phyloP scores from a whole-genome alignment of 2,113 vertebrate species.

The Neomonachus schauinslandi region DNA sequence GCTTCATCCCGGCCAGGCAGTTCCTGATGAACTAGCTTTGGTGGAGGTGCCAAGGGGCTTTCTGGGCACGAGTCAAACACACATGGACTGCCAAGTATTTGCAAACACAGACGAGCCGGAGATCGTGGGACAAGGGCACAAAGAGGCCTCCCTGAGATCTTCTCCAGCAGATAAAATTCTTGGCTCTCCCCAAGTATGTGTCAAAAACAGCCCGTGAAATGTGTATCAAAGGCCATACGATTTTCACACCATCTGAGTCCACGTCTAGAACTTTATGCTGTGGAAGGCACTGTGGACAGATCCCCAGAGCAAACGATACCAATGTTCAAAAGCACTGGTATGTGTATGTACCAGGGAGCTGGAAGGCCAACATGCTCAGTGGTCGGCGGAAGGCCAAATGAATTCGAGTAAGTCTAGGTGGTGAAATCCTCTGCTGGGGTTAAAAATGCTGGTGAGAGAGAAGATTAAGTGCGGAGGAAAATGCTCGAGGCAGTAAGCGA shows the following conservation, averaged over 20 bases:
- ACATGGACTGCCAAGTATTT: not conserved
- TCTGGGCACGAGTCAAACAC: conserved; percentile 2
- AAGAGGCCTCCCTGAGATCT: not conserved
- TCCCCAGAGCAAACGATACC: fast-evolving
- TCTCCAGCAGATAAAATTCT: not conserved
- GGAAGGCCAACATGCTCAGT: fast-evolving
- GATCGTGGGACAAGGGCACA: not conserved
- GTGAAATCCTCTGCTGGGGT: not conserved
- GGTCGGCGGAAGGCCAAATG: not conserved
- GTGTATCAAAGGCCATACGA: not conserved
- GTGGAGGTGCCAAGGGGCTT: not conserved
- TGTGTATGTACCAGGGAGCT: too few relatives aligned
- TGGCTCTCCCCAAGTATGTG: not conserved
- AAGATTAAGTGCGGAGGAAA: not conserved
- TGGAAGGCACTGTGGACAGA: not conserved
- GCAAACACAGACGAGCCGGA: not conserved
- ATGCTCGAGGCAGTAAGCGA: not conserved
- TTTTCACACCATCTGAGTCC: not conserved
- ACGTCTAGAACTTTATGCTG: not conserved
- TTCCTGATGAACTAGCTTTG: not conserved
- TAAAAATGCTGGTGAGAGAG: not conserved
- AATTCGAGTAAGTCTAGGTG: fast-evolving
- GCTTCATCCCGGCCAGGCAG: not conserved
- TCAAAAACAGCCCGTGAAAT: not conserved
- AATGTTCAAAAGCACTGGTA: too few relatives aligned